Conservation (phyloP, 2,888 invertebrate species). For the Busseola fusca region DNA sequence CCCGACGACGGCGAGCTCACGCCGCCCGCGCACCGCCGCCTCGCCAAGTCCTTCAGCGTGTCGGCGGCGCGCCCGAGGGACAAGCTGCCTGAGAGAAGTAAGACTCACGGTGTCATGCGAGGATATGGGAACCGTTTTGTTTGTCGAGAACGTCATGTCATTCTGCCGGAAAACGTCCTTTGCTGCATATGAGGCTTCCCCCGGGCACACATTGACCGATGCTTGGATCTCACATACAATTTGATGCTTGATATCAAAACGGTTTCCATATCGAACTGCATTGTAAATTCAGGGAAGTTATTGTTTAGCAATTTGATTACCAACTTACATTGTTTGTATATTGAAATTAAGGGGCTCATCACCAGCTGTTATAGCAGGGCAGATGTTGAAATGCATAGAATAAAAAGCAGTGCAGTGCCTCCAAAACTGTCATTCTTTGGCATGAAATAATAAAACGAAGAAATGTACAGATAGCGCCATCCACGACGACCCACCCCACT, state of each 20-base stretch:
- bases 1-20: conserved; percentile 91
- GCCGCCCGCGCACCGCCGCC: conserved; percentile 95
- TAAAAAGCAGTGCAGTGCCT: too few species aligned
- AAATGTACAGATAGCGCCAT: too few species aligned
- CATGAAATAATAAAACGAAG: too few species aligned
- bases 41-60: conserved; percentile 97
- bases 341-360: background rate
- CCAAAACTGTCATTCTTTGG: background rate
- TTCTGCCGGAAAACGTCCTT: background rate
- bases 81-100: conserved; percentile 79
- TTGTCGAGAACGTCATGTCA: background rate
- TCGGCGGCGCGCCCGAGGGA: conserved; percentile 88
- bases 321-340: background rate
- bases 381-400: too few species aligned
- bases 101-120: conserved; percentile 28
- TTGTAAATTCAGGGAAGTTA: background rate
- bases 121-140: conserved; percentile 18
- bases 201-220: background rate
- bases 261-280: conserved; percentile 35
- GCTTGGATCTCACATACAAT: background rate
- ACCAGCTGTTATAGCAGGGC: too few species aligned
- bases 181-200: background rate
- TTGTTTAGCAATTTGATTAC: background rate
- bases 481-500: too few species aligned
- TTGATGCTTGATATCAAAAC: conserved; percentile 10